Evolutionary conservation across 2,113 vertebrate species (phyloP), one percentile per base, ranked within the genome.

Genomic region (Phoxinus phoxinus): DNA sequence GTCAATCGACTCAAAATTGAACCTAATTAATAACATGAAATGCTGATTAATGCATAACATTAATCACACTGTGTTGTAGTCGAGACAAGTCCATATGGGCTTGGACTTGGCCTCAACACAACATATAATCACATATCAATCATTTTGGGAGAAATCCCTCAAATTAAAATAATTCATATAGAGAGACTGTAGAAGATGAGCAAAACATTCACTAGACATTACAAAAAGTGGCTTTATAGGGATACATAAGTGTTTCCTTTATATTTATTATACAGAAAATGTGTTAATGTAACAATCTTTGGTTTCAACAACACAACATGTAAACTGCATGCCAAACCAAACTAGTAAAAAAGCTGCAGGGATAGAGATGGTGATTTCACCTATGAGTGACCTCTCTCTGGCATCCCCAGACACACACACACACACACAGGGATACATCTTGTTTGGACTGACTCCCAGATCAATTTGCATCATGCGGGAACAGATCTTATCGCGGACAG

Each of bases 311-410:
- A 37, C 19, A 74, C 37, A 75, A 10, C 13, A 6, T 46, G 21
- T 27, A 8, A 48, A 74, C 41, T 51, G 2, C n/a, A 48, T 19
- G 73, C 73, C n/a, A 75, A 27, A 27, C 73, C 15, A 53, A 44
- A 76, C n/a, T 15, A 75, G 25, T 53, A 30, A 8, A 75, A 53
- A 46, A 21, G 23, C 46, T 25, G 53, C 6, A 51, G 25, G 15
- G 25, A 76, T 11, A 2, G 15, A 75, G 46, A 46, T 76, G 44
- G 13, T 75, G 46, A 19, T 75, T 75, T 75, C 46, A 51, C 73
- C 73, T 76, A 27, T 30, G 44, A 53, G 15, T 76, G 46, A 30
- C 46, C 46, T 76, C 46, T 75, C 46, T 76, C 46, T 76, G 73
- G 73, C 46, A 48, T 53, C 46, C 73, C 73, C 15, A 51, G 67